Evolutionary conservation across 2,797 vertebrate species (phyloP).

Genomic region (Brachyalestes nurse): DNA sequence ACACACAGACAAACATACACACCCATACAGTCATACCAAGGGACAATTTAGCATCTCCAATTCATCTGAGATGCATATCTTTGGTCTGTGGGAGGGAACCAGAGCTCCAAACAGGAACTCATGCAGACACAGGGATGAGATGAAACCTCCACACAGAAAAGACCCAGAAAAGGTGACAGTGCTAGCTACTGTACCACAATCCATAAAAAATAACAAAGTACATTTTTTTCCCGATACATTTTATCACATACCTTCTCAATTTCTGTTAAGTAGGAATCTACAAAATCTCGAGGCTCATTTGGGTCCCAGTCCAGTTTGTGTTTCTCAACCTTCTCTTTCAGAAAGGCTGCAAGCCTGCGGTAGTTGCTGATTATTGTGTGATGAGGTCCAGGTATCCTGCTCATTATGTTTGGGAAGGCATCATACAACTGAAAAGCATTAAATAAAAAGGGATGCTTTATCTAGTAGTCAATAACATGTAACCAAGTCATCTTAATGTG

Average conservation of each 20-base stretch:
- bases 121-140: background rate
- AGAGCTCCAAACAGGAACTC: too few species aligned
- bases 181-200: background rate
- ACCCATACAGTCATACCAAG: too few species aligned
- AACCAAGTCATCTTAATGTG: background rate
- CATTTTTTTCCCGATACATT: too few species aligned
- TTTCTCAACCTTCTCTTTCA: conserved; percentile 57
- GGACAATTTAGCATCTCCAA: too few species aligned
- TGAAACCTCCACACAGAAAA: background rate
- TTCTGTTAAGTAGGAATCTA: conserved; percentile 75
- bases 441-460: background rate
- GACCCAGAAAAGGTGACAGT: background rate
- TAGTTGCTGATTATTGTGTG: conserved; percentile 62
- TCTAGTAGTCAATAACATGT: background rate
- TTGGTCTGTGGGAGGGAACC: too few species aligned
- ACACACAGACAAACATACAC: too few species aligned
- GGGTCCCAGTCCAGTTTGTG: conserved; percentile 73
- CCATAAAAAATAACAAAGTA: too few species aligned
- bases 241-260: conserved; percentile 53
- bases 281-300: conserved; percentile 67
- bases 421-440: conserved; percentile 44
- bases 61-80: too few species aligned
- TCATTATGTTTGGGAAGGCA: conserved; percentile 68
- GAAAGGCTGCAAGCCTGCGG: conserved; percentile 51
- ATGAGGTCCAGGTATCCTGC: conserved; percentile 71